Base-by-base conservation (phyloP, 2,888 invertebrate species). In the Stratiomys singularior region DNA sequence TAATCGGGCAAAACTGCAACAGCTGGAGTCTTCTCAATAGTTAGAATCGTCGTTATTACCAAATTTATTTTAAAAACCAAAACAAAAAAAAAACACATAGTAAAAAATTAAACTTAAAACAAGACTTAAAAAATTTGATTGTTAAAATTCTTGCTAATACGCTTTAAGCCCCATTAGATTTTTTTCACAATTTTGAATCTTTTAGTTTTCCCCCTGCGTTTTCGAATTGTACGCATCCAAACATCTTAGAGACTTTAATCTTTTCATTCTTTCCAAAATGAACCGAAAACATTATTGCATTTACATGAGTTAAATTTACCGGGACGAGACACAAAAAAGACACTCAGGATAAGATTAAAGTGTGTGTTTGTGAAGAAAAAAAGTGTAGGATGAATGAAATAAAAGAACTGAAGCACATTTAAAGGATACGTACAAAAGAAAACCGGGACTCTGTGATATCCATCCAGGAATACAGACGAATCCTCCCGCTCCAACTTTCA, bases 341-440 rank as follows among this genome's bases (percentile, higher is more conserved):
- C 5, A 23, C 60, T 23, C 60, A 60, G 60, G 63, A 63, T 63
- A 63, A 63, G 15, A 63, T 63, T 63, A 63, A 63, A 63, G 63
- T 28, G 63, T 28, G 63, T 27, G 15, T 63, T 25, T 52, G 52
- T 13, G n/a, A n/a, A n/a, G n/a, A 52, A 9, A 4, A 52, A 13
- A 13, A 18, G 52, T 52, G 18, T 52, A 23, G 21, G 5, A 4
- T n/a, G 63, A 63, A 63, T 60, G 27, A 63, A 63, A 27, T 9
- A 25, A 15, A n/a, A 28, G 63, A 27, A 63, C 28, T 27, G 63
- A 63, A 63, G 28, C 11, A 52, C 52, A 52, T 52, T 52, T 52
- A 52, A 63, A 63, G 63, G 63, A 63, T 27, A 28, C 13, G 60
- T 23, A 23, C 60, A 63, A 25, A 60, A 60, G 60, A 4, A 25